phyloP scores from a whole-genome alignment of 2,797 vertebrate species.

The Prionace glauca region DNA sequence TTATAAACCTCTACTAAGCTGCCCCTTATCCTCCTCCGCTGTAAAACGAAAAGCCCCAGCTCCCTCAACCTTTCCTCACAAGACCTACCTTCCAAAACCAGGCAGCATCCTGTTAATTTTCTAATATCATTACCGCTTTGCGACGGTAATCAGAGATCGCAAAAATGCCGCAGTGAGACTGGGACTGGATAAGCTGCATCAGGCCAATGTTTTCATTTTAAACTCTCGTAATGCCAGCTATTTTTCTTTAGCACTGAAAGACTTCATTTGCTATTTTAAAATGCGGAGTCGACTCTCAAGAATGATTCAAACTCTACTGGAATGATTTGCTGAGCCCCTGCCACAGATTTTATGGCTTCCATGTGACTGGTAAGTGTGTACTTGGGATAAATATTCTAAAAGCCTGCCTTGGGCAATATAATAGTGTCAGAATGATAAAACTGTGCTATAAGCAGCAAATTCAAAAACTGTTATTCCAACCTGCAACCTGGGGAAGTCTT shows the following conservation, averaged over 20 bases:
- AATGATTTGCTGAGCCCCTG: neutral
- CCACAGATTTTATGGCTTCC: neutral
- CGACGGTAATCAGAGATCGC: neutral
- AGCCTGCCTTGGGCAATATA: neutral
- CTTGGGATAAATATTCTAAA: neutral
- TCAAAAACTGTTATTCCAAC: neutral
- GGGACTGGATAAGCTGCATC: neutral
- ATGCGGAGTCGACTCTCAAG: neutral
- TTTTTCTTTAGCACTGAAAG: neutral
- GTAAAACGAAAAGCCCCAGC: too few relatives aligned
- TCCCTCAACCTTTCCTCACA: too few relatives aligned
- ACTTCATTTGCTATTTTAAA: neutral
- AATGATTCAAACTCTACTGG: neutral
- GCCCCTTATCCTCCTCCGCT: too few relatives aligned
- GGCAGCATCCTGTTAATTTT: neutral
- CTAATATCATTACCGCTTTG: neutral
- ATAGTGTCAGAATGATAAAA: slow-evolving; percentile 13
- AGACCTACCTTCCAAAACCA: too few relatives aligned
- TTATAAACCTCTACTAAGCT: too few relatives aligned
- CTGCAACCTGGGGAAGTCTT: neutral
- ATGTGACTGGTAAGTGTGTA: neutral
- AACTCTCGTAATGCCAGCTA: neutral
- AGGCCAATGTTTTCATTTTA: neutral
- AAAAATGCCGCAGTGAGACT: neutral
- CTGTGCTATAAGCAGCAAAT: neutral